Evolutionary conservation across 2,113 vertebrate genomes (phyloP).

Genomic region (Entelurus aequoreus): DNA sequence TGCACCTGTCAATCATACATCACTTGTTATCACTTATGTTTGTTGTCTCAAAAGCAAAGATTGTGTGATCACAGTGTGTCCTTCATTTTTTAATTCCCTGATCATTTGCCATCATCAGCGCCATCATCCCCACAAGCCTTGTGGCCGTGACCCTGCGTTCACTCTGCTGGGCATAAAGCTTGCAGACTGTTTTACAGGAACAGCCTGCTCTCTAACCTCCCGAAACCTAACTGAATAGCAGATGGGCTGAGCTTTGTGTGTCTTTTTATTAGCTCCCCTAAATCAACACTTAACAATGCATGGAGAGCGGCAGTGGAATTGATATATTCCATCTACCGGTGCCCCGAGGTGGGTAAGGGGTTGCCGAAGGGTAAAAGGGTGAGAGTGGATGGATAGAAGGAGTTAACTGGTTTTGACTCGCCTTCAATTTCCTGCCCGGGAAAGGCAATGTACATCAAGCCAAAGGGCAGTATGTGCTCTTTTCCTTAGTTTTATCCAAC

Average conservation of each 20-base stretch:
- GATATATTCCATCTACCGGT: constrained; percentile 60
- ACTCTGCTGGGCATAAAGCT: constrained; percentile 53
- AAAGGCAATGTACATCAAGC: constrained; percentile 17
- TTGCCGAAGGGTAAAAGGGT: constrained; percentile 50
- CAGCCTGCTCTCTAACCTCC: constrained; percentile 59
- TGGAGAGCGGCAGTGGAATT: constrained; percentile 50
- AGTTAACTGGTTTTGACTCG: constrained; percentile 45
- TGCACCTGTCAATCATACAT: constrained; percentile 61
- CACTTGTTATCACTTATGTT: constrained; percentile 42
- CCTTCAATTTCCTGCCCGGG: constrained; percentile 50
- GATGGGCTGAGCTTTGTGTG: constrained; percentile 68
- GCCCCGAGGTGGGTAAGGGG: constrained; percentile 56
- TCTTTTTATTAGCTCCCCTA: constrained; percentile 70
- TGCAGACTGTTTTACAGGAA: constrained; percentile 65
- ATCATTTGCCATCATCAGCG: constrained; percentile 35
- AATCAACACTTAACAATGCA: constrained; percentile 73
- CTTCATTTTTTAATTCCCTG: constrained; percentile 37
- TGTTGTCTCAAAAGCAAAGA: constrained; percentile 4
- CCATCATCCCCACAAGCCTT: constrained; percentile 38
- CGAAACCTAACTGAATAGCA: constrained; percentile 64
- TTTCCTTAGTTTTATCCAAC: constrained; percentile 22
- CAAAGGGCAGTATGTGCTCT: constrained; percentile 17
- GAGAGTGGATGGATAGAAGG: constrained; percentile 41
- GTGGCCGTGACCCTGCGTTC: constrained; percentile 59
- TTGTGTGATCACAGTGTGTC: constrained; percentile 9